phyloP scores from a whole-genome alignment of 1,140 invertebrate genomes.

The Drusus annulatus region DNA sequence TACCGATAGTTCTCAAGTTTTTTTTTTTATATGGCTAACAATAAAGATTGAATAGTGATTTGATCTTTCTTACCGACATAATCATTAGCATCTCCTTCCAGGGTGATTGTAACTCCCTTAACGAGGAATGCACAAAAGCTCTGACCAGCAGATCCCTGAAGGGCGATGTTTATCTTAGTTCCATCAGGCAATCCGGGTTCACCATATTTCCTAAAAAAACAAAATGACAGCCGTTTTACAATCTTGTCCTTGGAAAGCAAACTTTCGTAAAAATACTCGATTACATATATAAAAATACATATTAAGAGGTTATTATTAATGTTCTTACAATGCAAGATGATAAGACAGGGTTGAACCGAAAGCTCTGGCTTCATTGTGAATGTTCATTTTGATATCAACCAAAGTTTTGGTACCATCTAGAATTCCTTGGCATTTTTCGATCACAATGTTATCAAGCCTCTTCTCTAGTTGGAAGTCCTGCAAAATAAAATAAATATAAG shows the following conservation, averaged over 20 bases:
- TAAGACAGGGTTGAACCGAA: constrained; percentile 96
- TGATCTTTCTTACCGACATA: constrained; percentile 84
- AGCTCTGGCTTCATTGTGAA: constrained; percentile 93
- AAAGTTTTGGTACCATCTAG: constrained; percentile 80
- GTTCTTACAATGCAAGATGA: constrained; percentile 89
- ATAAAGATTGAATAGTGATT: neutral
- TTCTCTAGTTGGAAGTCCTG: constrained; percentile 95
- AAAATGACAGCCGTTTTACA: neutral
- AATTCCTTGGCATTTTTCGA: constrained; percentile 82
- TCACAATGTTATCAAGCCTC: constrained; percentile 88
- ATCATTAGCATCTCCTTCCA: constrained; percentile 99
- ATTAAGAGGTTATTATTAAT: neutral
- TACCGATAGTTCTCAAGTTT: neutral
- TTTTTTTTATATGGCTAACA: neutral
- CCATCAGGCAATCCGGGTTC: constrained; percentile 89
- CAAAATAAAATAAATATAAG: neutral
- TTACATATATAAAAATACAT: too few species aligned
- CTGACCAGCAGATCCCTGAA: constrained; percentile 97
- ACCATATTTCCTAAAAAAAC: constrained; percentile 82
- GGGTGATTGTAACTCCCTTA: constrained; percentile 88
- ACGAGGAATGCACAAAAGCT: constrained; percentile 99
- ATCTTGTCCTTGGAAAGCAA: neutral
- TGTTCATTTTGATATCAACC: constrained; percentile 84
- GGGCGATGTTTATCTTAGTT: constrained; percentile 87
- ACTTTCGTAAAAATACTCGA: constrained; percentile 27